Base-by-base conservation (phyloP, 2,113 vertebrate genomes). In the Neodontobutis hainanensis region DNA sequence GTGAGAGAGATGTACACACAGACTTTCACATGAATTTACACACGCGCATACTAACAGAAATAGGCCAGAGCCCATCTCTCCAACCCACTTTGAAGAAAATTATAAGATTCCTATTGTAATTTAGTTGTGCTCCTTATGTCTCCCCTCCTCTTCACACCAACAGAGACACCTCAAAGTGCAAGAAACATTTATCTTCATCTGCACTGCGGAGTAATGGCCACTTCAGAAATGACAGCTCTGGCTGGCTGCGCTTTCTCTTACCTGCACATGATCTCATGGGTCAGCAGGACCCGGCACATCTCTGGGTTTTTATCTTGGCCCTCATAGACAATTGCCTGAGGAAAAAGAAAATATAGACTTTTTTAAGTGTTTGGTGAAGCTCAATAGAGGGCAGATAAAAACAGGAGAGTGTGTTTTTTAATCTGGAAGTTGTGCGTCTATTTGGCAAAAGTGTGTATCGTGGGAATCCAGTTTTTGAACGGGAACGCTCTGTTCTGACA, bases 221-320 rank as follows among this genome's bases (percentile, higher is more conserved):
- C 16, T 61, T 16, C 11, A 35, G 50, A 61, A 35, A 40, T 27
- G 32, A 71, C 48, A 68, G 32, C 5, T 40, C 57, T 32, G 10
- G 36, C 40, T 36, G n/a, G 2, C 27, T 58, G 64, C 45, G 4
- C 36, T 56, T 57, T 78, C 76, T 77, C 94, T 94, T 95, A 98
- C 96, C 96, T 98, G 95, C 96, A 98, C 96, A 98, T 98, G 91
- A 98, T 98, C 88, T 98, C 96, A 11, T 98, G 96, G 61, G 96
- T 98, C 91, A 98, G 92, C 77, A 98, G 91, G 66, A 98, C 96
- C 84, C 96, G 93, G 85, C 96, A 98, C 96, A 98, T 98, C 93
- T 98, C 96, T 45, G 96, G 96, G 86, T 98, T 98, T 92, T 98
- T 98, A 92, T 98, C 96, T 90, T 98, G 96, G 84, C 96, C 96